Conservation (phyloP, 2,888 invertebrate genomes). For the Drosophila putrida region DNA sequence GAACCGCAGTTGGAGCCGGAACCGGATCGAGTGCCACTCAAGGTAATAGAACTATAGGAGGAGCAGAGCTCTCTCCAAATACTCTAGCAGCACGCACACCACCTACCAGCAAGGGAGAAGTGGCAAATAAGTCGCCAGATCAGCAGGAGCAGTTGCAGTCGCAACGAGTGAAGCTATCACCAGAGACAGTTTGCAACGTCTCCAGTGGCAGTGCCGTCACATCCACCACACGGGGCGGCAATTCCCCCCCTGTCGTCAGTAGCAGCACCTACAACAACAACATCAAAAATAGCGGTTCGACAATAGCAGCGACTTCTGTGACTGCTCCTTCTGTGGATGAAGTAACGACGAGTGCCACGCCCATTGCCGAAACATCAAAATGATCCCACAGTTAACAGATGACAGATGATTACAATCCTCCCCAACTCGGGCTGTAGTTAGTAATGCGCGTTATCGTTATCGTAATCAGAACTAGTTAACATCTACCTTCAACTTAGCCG, state of each 20-base stretch:
- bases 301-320: conserved; percentile 16
- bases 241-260: conserved; percentile 84
- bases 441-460: conserved; percentile 25
- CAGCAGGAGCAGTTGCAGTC: conserved; percentile 3
- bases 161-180: conserved; percentile 41
- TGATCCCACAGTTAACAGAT: conserved; percentile 35
- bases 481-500: conserved; percentile 77
- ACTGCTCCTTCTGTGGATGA: conserved; percentile 67
- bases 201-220: conserved; percentile 74
- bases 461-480: conserved; percentile 71
- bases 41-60: conserved; percentile 66
- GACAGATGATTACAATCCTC: neutral
- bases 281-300: neutral
- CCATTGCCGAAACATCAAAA: conserved; percentile 62
- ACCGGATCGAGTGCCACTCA: conserved; percentile 23
- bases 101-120: conserved; percentile 22
- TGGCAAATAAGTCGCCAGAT: neutral
- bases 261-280: conserved; percentile 82
- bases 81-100: conserved; percentile 47
- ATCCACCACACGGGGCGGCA: conserved; percentile 83
- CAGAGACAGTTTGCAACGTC: conserved; percentile 24
- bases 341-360: conserved; percentile 81
- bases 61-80: conserved; percentile 52
- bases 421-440: conserved; percentile 30
- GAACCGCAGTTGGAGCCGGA: conserved; percentile 17